A percentile compares a stretch with the other conserved stretches of the same genome.
These are phyloP conservation scores for Plutella xylostella DNA, from an alignment of 2,888 invertebrate species.

Conservation along the genomic window DNA sequence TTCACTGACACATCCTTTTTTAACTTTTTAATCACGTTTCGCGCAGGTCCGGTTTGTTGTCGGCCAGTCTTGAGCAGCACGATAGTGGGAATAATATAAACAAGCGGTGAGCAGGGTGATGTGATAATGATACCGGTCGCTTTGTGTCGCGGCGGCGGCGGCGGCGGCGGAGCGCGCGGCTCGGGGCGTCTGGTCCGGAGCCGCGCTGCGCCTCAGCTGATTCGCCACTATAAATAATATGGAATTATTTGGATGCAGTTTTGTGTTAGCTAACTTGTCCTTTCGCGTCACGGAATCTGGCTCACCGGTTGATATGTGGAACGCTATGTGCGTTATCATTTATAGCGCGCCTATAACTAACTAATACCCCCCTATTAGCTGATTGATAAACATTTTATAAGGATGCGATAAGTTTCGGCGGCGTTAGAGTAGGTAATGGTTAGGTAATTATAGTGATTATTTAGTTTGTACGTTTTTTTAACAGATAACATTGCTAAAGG, in stretches of 20 bases:
- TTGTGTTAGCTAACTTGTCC: slow-evolving; percentile 23
- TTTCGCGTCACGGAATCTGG: slow-evolving; percentile 1
- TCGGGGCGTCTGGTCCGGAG: slow-evolving; percentile 18
- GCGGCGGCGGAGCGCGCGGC: no score
- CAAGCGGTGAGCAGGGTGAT: slow-evolving; percentile 34
- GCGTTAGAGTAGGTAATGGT: no score
- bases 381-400: no score
- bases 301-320: neutral
- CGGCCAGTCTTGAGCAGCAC: no score
- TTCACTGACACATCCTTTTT: neutral
- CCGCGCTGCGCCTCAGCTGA: slow-evolving; percentile 45
- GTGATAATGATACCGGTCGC: neutral
- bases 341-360: neutral
- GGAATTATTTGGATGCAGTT: slow-evolving; percentile 50
- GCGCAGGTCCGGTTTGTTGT: slow-evolving; percentile 8
- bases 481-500: no score
- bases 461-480: no score
- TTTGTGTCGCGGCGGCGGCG: neutral
- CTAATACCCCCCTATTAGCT: neutral
- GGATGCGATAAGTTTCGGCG: no score
- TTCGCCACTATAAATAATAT: slow-evolving; percentile 64
- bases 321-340: neutral
- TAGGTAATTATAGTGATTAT: no score
- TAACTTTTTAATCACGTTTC: slow-evolving; percentile 1
- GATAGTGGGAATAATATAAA: slow-evolving; percentile 25